Conservation (phyloP, 2,797 vertebrate genomes). For the Phrynocephalus forsythii region DNA sequence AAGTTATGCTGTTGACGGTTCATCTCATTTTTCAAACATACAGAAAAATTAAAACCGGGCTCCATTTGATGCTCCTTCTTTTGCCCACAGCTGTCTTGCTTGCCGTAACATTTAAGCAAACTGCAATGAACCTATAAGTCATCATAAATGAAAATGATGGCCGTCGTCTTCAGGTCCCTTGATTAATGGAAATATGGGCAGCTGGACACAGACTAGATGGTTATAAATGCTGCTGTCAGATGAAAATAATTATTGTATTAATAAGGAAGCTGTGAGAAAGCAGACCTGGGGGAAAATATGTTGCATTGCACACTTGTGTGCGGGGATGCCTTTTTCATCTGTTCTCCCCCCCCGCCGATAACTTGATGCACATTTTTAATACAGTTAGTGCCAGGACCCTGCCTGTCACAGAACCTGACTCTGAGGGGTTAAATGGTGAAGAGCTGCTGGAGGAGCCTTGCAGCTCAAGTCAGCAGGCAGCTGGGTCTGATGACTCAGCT, state of each 20-base stretch:
- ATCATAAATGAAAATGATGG: constrained; percentile 78
- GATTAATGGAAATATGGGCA: constrained; percentile 81
- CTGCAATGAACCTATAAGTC: constrained; percentile 76
- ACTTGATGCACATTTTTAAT: constrained; percentile 41
- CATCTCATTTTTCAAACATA: constrained; percentile 35
- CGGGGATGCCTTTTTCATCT: background rate
- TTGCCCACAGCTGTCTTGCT: constrained; percentile 38
- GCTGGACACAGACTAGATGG: constrained; percentile 81
- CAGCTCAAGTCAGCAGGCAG: too few species aligned
- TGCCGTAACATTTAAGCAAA: constrained; percentile 60
- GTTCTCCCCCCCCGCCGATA: background rate
- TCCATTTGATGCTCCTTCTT: constrained; percentile 15
- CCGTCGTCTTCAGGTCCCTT: constrained; percentile 76
- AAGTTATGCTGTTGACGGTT: background rate
- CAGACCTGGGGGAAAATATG: constrained; percentile 54
- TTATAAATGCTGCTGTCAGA: constrained; percentile 82
- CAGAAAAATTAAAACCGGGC: constrained; percentile 28
- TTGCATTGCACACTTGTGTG: constrained; percentile 52
- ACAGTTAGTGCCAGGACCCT: too few species aligned
- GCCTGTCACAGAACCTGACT: too few species aligned
- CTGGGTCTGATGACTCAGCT: too few species aligned
- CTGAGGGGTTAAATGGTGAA: too few species aligned
- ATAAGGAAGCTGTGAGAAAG: constrained; percentile 73
- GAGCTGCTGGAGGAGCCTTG: too few species aligned
- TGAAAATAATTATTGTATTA: constrained; percentile 83